Conservation (phyloP, 2,113 vertebrate species). For the Miniopterus natalensis region DNA sequence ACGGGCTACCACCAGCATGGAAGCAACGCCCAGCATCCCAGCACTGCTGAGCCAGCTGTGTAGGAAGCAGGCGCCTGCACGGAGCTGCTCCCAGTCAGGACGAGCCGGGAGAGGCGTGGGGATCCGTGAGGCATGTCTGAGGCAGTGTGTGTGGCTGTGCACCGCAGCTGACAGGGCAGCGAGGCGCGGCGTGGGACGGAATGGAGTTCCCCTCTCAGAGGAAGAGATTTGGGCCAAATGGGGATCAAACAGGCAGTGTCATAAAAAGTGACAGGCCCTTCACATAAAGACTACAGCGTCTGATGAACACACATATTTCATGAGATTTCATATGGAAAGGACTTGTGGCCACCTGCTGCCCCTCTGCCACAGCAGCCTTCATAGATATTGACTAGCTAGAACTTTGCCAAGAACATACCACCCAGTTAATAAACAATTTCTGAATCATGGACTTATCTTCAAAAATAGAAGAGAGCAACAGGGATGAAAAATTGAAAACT, state of each 20-base stretch:
- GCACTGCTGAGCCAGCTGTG: accelerated
- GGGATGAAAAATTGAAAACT: neutral
- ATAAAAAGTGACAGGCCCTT: neutral
- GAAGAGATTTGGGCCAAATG: neutral
- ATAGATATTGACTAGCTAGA: neutral
- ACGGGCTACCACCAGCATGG: neutral
- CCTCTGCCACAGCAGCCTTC: neutral
- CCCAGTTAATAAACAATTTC: neutral
- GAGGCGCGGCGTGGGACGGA: accelerated
- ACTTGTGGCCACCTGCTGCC: neutral
- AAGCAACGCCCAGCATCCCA: neutral
- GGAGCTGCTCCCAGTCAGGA: neutral
- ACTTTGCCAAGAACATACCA: neutral
- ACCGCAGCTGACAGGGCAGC: neutral
- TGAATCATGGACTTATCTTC: neutral
- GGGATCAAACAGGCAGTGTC: neutral
- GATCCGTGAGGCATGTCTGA: neutral
- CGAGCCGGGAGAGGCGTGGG: neutral
- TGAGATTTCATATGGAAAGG: neutral
- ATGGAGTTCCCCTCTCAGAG: neutral
- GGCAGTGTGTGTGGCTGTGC: neutral
- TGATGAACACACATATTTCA: neutral
- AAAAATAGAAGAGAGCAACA: neutral
- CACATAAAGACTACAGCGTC: neutral
- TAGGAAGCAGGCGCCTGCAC: neutral